Evolutionary conservation across 2,113 vertebrate species (phyloP).

Genomic region (Eptesicus fuscus): DNA sequence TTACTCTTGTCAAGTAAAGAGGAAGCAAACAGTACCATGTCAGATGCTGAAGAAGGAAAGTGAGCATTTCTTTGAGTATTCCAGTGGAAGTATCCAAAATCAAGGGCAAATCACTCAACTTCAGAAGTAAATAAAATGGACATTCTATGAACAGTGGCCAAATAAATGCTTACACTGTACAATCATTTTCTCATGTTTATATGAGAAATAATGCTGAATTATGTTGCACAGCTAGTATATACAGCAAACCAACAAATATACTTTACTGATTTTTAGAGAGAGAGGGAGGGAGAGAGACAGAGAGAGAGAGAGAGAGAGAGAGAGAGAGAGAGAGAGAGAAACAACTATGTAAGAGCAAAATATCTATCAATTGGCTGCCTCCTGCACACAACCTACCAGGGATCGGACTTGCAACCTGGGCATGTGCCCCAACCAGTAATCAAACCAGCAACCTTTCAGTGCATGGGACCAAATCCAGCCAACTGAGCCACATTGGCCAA

Average conservation of each 20-base stretch:
- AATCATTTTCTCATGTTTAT: neutral
- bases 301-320: neutral
- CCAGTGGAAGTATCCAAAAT: neutral
- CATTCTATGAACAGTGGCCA: neutral
- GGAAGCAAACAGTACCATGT: neutral
- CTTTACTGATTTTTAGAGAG: neutral
- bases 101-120: neutral
- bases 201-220: neutral
- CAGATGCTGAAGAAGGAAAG: conserved; percentile 29
- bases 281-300: neutral
- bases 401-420: neutral
- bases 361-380: neutral
- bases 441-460: neutral
- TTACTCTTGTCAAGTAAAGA: conserved; percentile 17
- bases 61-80: neutral
- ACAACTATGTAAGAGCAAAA: neutral
- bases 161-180: neutral
- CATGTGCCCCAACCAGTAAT: neutral
- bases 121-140: neutral
- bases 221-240: neutral
- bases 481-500: neutral
- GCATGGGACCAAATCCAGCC: neutral
- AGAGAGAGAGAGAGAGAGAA: neutral
- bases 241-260: neutral
- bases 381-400: neutral